Base-by-base conservation (phyloP, 2,797 vertebrate genomes). In the Sarcoramphus papa region DNA sequence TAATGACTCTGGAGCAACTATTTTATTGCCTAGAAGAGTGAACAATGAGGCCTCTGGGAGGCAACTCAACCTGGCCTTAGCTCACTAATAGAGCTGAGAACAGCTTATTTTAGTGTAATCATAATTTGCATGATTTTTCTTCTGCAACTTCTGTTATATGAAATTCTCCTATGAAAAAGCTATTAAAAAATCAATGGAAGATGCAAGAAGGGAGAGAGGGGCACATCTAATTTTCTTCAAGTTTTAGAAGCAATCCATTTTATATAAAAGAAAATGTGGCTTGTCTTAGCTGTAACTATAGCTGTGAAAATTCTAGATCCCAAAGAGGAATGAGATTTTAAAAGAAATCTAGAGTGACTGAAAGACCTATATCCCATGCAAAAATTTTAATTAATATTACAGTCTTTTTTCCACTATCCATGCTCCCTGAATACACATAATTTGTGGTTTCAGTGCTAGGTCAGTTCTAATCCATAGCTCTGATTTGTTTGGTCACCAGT, bases 71-170 rank as follows among this genome's bases (percentile, higher is more conserved):
- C 51, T 91, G 65, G 67, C 31, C 43, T 87, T 54, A 85, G 41
- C 67, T 87, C 51, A 14, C 56, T 87, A 88, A 85, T 41, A 89
- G 50, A 86, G 17, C 40, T 78, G 62, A 91, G 65, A 92, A 88
- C 54, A 88, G 64, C 63, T 82, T 85, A 64, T 85, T 83, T 90
- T 92, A 92, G 19, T 76, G 35, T 53, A 87, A 92, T 85, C 21
- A 48, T 77, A 94, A 94, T 96, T 93, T 79, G 40, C 48, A 85
- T 87, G 3, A 35, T 68, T 86, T 95, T 90, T 89, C 43, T 87
- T 84, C 28, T 53, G 30, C 41, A 72, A 33, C 7, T 77, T 67
- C 28, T 91, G 22, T 73, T 73, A 51, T 4, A 47, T 30, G 5
- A 92, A 86, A 79, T 79, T 69, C 10, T 87, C 14, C 6, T n/a